Conservation (phyloP, 2,797 vertebrate species). For the Lerista edwardsae region DNA sequence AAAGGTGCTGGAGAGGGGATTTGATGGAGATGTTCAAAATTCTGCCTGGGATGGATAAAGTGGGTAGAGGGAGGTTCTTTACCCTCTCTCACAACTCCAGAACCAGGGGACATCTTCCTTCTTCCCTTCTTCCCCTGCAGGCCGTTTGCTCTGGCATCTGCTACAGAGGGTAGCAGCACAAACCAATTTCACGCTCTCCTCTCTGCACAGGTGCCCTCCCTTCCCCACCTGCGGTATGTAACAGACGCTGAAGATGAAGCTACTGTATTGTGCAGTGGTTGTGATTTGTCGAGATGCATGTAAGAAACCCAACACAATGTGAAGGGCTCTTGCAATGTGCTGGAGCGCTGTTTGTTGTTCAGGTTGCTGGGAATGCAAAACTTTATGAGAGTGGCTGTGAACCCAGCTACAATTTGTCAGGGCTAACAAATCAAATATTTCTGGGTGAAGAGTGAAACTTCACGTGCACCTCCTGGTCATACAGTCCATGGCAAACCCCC, state of each 20-base stretch:
- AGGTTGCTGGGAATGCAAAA: background rate
- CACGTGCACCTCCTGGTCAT: background rate
- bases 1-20: too few relatives aligned
- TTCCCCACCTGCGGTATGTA: too few relatives aligned
- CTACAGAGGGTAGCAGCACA: background rate
- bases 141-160: background rate
- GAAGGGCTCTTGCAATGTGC: background rate
- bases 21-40: too few relatives aligned
- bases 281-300: background rate
- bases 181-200: background rate
- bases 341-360: background rate
- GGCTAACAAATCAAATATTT: background rate
- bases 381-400: too few relatives aligned
- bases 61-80: too few relatives aligned
- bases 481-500: background rate
- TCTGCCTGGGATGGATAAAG: too few relatives aligned
- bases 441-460: background rate
- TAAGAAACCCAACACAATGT: background rate
- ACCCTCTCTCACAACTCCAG: too few relatives aligned
- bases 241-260: background rate
- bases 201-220: background rate
- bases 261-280: background rate
- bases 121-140: background rate
- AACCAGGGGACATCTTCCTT: background rate
- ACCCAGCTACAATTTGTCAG: background rate